Base-by-base conservation (phyloP, 2,797 vertebrate genomes). In the Perodicticus potto region DNA sequence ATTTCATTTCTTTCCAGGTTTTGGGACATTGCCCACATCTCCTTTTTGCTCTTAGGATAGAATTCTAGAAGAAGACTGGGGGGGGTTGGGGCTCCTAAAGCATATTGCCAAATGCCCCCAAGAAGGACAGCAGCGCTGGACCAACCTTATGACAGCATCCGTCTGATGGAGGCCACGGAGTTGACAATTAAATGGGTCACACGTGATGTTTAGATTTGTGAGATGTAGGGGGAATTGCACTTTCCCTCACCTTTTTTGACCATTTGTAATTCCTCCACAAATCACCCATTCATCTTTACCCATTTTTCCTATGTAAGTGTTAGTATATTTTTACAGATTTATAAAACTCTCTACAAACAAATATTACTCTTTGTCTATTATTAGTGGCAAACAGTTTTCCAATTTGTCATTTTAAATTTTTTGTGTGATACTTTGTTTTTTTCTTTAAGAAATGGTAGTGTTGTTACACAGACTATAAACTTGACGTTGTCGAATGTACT, bases 1-100 rank as follows among this genome's bases (percentile, higher is more conserved):
- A 61, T 53, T 92, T 86, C 69, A 61, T 72, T 76, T 96, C n/a
- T 92, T 90, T 86, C n/a, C 12, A 65, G 43, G 45, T n/a, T 95
- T 92, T 63, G 4, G 93, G 59, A 1, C 16, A 16, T 77, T 65
- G 12, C 72, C 37, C 40, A 13, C 16, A 74, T 70, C 32, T 93
- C 37, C 22, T 92, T 67, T 57, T 45, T 7, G 45, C 55, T 85
- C 49, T 34, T 86, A 72, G 37, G 69, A 83, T 23, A 84, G 76
- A 76, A 77, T 89, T 95, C 40, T 81, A 55, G 32, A 78, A 63
- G 45, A 40, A 14, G 14, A 12, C 7, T 8, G 17, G 23, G 27
- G 23, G 27, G 34, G 1, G 55, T 70, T 82, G 27, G 34, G 59
- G 16, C 16, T 53, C 45, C 78, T 70, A 40, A 59, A 84, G 82